Conservation (phyloP, 2,113 vertebrate species). For the Chloropsis cyanopogon region DNA sequence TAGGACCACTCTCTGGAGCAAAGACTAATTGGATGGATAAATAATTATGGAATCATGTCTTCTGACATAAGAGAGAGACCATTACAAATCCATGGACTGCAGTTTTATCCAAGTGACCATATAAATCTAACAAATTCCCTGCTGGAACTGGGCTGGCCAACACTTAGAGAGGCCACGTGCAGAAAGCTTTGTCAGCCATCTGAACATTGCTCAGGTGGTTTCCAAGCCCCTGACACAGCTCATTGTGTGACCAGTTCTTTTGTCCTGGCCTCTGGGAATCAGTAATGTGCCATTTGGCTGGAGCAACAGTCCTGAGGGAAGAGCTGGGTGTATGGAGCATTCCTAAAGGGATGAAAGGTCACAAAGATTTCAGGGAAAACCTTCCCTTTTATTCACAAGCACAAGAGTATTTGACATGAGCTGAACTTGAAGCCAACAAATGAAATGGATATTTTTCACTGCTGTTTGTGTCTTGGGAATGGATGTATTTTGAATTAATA, state of each 20-base stretch:
- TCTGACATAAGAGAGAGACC: not conserved
- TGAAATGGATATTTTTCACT: not conserved
- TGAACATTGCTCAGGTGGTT: not conserved
- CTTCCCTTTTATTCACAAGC: not conserved
- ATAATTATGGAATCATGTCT: not conserved
- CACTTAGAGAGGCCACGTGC: not conserved
- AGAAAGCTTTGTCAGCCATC: not conserved
- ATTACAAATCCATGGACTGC: not conserved
- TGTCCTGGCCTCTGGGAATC: not conserved
- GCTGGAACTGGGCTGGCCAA: not conserved
- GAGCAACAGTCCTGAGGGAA: not conserved
- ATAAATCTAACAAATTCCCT: not conserved
- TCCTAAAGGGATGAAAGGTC: not conserved
- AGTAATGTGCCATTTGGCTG: not conserved
- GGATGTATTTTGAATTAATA: not conserved
- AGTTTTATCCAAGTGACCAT: not conserved
- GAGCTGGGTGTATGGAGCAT: rapidly evolving
- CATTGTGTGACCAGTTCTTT: not conserved
- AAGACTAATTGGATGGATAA: not conserved
- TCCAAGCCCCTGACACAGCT: not conserved
- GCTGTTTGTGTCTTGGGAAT: not conserved
- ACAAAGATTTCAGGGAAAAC: not conserved
- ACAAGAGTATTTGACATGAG: not conserved
- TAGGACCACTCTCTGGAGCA: not conserved
- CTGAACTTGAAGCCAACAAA: not conserved